Base-by-base conservation (phyloP, 1,140 invertebrate genomes). In the Trichomalopsis sarcophagae region DNA sequence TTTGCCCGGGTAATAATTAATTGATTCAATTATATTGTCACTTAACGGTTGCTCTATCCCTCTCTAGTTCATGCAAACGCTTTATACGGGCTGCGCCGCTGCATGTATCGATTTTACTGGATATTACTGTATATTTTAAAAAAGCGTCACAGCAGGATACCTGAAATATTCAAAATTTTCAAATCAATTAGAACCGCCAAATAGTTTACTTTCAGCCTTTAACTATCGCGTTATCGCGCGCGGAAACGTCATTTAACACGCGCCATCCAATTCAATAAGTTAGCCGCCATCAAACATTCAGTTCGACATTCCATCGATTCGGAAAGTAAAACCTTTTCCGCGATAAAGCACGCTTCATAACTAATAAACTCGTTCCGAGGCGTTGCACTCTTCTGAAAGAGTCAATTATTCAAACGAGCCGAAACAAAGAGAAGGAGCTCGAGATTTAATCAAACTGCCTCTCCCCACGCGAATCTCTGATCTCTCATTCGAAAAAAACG, bases 381-480 rank as follows among this genome's bases (percentile, higher is more conserved):
- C 1, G 27, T 1, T 27, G n/a, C 76, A 62, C 17, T 33, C 17
- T 62, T 27, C 5, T 11, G n/a, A 78, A 50, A 76, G 13, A 27
- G 27, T 40, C 62, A 80, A 80, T 80, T 80, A 80, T 80, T 80
- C 78, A 80, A 68, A 66, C 21, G 33, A 80, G 47, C 62, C 66
- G 68, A 80, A 68, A 68, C 62, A 68, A 2, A 68, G 62, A n/a
- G 27, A 68, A 33, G 14, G 50, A 78, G 11, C 11, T 13, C n/a
- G 14, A 30, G 78, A 66, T 80, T 36, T 80, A 80, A 80, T 68
- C 78, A 80, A 68, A 68, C 11, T 62, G 27, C 78, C 30, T 44
- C 9, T 23, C 75, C 11, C 33, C 78, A 66, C 55, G 55, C 62
- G 33, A 68, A 33, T 68, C 30, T 80, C 50, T 68, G 78, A 80